phyloP scores from a whole-genome alignment of 2,888 invertebrate species.

The Caenorhabditis sp. region DNA sequence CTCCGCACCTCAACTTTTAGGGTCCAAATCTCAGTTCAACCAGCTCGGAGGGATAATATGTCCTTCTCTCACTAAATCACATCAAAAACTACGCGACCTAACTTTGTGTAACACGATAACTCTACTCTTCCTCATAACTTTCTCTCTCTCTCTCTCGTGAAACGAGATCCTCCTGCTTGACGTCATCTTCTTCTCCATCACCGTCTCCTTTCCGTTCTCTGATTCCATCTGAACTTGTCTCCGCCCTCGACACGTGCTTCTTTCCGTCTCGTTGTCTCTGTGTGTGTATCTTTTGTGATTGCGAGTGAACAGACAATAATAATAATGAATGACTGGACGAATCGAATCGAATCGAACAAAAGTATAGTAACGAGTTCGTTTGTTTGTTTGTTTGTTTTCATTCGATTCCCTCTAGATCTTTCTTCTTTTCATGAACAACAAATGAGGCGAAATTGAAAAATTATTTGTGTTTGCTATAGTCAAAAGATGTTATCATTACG shows the following conservation, averaged over 20 bases:
- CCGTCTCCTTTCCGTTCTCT: background rate
- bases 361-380: constrained; percentile 32
- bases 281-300: too few relatives aligned
- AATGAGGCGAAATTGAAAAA: constrained; percentile 5
- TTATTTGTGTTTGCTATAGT: background rate
- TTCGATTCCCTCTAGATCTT: constrained; percentile 4
- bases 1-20: too few relatives aligned
- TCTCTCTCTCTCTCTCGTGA: constrained; percentile 5
- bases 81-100: too few relatives aligned
- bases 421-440: constrained; percentile 3
- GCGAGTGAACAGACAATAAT: too few relatives aligned
- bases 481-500: too few relatives aligned
- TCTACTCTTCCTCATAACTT: too few relatives aligned
- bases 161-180: constrained; percentile 17
- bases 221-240: background rate
- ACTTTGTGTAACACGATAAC: too few relatives aligned
- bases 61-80: too few relatives aligned
- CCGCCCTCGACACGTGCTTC: background rate
- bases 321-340: too few relatives aligned
- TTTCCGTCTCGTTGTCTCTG: too few relatives aligned
- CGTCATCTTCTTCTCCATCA: constrained; percentile 13
- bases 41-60: too few relatives aligned
- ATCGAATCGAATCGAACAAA: background rate
- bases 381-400: constrained; percentile 38
- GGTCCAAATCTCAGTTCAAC: too few relatives aligned